Evolutionary conservation across 2,888 invertebrate genomes (phyloP).

Genomic region (Phalera bucephala): DNA sequence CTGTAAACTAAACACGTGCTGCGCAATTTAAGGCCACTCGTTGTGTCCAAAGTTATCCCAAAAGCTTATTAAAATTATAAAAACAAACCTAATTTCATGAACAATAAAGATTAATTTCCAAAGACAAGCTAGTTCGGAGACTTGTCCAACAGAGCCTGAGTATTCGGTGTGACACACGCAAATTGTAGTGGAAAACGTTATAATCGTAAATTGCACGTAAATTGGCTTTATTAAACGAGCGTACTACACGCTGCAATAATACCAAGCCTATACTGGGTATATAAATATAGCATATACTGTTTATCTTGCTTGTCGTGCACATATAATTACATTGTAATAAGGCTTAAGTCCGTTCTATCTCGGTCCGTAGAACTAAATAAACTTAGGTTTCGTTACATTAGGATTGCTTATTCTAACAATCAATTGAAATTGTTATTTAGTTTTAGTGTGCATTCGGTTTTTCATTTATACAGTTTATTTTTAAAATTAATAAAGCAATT

Average conservation of each 20-base stretch:
- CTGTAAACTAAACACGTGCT: constrained; percentile 49
- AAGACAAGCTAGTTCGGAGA: constrained; percentile 13
- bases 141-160: constrained; percentile 37
- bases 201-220: constrained; percentile 51
- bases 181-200: constrained; percentile 51
- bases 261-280: too few relatives aligned
- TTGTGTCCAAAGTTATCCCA: constrained; percentile 31
- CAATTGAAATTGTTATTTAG: too few relatives aligned
- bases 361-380: too few relatives aligned
- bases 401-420: too few relatives aligned
- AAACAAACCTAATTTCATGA: constrained; percentile 19
- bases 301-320: constrained; percentile 1
- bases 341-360: too few relatives aligned
- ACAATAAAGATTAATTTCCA: constrained; percentile 20
- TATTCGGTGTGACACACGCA: constrained; percentile 47
- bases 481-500: too few relatives aligned
- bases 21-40: constrained; percentile 47
- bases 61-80: constrained; percentile 8
- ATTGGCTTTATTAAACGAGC: constrained; percentile 52
- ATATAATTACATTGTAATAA: too few relatives aligned
- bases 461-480: too few relatives aligned
- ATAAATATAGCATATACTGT: constrained; percentile 1
- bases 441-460: too few relatives aligned
- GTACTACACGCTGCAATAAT: constrained; percentile 33
- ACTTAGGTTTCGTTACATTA: too few relatives aligned